Evolutionary conservation across 2,113 vertebrate genomes (phyloP).

Genomic region (Romanogobio albipinnatus): DNA sequence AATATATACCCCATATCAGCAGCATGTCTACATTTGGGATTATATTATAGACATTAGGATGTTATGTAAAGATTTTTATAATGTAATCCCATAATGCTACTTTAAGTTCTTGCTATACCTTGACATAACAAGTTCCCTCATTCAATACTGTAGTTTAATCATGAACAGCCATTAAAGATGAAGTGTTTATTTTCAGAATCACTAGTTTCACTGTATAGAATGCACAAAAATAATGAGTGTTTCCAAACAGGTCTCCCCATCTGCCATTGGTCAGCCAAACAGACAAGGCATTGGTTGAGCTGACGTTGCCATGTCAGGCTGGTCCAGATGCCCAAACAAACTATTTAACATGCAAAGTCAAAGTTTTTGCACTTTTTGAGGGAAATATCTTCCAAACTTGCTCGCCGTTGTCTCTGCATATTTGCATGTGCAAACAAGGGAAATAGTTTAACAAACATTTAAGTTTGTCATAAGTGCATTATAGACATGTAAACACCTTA

Average conservation of each 20-base stretch:
- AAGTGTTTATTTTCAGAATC: not conserved
- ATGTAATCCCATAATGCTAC: not conserved
- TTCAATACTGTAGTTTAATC: not conserved
- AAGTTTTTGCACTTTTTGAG: not conserved
- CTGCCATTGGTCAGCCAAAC: not conserved
- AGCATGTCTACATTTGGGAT: not conserved
- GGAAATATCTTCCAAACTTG: not conserved
- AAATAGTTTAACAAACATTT: no score
- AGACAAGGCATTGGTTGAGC: not conserved
- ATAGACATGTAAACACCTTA: no score
- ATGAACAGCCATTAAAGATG: not conserved
- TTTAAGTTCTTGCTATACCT: not conserved
- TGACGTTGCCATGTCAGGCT: not conserved
- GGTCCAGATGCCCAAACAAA: not conserved
- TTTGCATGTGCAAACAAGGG: no score
- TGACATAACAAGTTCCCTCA: not conserved
- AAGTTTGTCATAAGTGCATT: no score
- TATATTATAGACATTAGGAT: not conserved
- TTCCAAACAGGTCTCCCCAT: not conserved
- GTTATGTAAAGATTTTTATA: not conserved
- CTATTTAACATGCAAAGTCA: not conserved
- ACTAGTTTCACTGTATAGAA: not conserved
- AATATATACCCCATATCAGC: not conserved
- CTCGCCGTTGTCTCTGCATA: not conserved
- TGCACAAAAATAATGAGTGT: not conserved